phyloP scores from a whole-genome alignment of 2,797 vertebrate species.

The Brachymystax lenok region DNA sequence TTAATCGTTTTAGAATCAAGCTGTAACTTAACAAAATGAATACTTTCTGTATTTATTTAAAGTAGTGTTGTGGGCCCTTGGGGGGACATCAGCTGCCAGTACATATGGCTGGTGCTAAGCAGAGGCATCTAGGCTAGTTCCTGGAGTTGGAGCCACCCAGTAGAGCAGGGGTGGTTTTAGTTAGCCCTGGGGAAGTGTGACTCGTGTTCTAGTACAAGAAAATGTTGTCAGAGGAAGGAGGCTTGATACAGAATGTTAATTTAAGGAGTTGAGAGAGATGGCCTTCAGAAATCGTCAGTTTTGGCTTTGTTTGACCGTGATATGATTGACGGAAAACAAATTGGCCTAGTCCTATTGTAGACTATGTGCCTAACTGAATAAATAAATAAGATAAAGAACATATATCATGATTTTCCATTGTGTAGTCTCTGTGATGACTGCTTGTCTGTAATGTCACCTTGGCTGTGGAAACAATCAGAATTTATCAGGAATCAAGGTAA shows the following conservation, averaged over 20 bases:
- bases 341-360: not conserved
- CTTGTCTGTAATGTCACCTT: not conserved
- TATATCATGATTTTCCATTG: not conserved
- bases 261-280: no score
- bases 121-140: not conserved
- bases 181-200: not conserved
- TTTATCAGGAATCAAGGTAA: no score
- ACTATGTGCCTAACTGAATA: not conserved
- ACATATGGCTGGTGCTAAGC: not conserved
- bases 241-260: no score
- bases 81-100: conserved; percentile 13
- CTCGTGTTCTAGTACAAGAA: not conserved
- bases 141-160: not conserved
- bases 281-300: not conserved
- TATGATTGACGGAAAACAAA: not conserved
- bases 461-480: not conserved
- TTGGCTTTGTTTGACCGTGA: not conserved
- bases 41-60: not conserved
- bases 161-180: not conserved
- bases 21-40: no score
- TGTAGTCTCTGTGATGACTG: not conserved
- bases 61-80: not conserved
- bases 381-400: not conserved
- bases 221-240: not conserved
- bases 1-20: no score